Base-by-base conservation (phyloP, 2,113 vertebrate genomes). In the Pardalotus punctatus region DNA sequence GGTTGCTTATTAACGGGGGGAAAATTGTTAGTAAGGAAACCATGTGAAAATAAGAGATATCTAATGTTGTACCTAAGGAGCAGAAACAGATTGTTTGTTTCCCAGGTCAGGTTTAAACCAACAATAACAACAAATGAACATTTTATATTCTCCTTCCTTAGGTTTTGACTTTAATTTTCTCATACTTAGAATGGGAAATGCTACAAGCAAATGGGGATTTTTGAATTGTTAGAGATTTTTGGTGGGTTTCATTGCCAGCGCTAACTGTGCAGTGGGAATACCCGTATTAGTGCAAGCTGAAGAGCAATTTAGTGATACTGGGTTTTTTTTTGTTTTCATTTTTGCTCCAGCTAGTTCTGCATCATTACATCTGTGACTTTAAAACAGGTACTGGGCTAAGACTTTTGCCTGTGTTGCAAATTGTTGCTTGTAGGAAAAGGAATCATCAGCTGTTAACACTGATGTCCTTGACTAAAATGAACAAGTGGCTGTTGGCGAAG, bases 1-100 rank as follows among this genome's bases (percentile, higher is more conserved):
- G 81, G 53, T 62, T 96, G 70, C 69, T 97, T 86, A 93, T 51
- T 94, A 83, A 90, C 23, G 33, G 47, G 90, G 81, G 58, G 70
- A 85, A 86, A 95, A 57, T 38, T 64, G 56, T n/a, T 76, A n/a
- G 33, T 74, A 51, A 64, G 29, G 86, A 86, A 73, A 72, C 71
- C 20, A 43, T 54, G 42, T 31, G 24, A 79, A 79, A 81, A 27
- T 61, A 62, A 77, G 64, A 78, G 33, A 24, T 9, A 35, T 0
- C 2, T 47, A 38, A 14, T 50, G 48, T 64, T 31, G 76, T 56
- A 56, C 15, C 20, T 33, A 43, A 69, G 76, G 47, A 84, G 36
- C 33, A 78, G 74, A 42, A 93, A 35, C 3, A 7, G 43, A 10
- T 65, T 50, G 10, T 36, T 79, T 88, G 19, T 82, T 95, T 72